Base-by-base conservation (phyloP, 2,797 vertebrate species). In the Gallinago nigripennis region DNA sequence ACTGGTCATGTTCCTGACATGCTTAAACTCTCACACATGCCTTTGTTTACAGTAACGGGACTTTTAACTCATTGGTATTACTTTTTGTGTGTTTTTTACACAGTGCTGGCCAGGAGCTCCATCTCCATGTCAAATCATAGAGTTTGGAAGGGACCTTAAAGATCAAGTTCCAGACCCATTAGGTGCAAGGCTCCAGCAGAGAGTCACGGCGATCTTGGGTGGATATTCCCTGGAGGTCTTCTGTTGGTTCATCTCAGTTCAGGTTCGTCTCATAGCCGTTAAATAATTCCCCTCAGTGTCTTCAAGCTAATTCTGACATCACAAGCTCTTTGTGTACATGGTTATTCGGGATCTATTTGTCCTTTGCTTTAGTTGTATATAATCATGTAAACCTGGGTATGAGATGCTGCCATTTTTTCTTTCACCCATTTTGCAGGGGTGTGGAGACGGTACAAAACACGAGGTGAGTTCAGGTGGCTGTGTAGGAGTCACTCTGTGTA, bases 301-400 rank as follows among this genome's bases (percentile, higher is more conserved):
- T 81, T 70, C 53, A 33, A 53, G 71, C 77, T 60, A 71, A 69
- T 90, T 94, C 28, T 65, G 30, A 69, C 82, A 88, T n/a, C n/a
- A 39, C 2, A 4, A 81, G 41, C 45, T 91, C 53, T 82, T 84
- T 56, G 17, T 77, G 3, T 2, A 53, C 37, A 33, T 39, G n/a
- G 2, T 54, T 41, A 57, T 60, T 79, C 35, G 48, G 71, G 30
- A 57, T 58, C 43, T 66, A 0, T 85, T 66, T 82, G 35, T 56
- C 70, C 46, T 75, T 75, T 86, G 45, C 68, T 91, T 65, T 61
- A 56, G 23, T 73, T 60, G 31, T 27, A 20, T n/a, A 1, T 13
- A n/a, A 18, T 25, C 11, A 48, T 0, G 1, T 35, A 70, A 80
- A 73, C 70, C 46, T 33, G 37, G 2, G 1, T 16, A 3, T 35